Evolutionary conservation across 2,797 vertebrate genomes (phyloP).

Genomic region (Poeciliopsis infans): DNA sequence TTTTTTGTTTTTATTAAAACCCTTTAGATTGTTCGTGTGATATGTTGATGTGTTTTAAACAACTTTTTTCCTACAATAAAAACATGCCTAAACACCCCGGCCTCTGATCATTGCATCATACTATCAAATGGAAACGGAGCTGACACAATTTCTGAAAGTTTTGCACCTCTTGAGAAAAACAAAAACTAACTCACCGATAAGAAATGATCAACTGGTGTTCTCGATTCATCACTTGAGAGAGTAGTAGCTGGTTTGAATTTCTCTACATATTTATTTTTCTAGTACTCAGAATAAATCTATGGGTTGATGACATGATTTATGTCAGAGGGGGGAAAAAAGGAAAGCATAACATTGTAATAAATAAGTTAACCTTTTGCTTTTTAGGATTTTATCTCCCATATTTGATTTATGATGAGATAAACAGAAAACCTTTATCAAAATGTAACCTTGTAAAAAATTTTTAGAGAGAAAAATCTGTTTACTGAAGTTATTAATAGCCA

Average conservation of each 20-base stretch:
- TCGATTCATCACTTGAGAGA: background rate
- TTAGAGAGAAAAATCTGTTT: background rate
- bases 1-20: background rate
- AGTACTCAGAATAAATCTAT: background rate
- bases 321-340: background rate
- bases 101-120: background rate
- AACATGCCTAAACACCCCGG: background rate
- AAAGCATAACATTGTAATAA: background rate
- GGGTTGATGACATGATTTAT: background rate
- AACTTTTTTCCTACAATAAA: background rate
- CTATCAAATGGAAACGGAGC: background rate
- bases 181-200: background rate
- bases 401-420: slow-evolving; percentile 2
- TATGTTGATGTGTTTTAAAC: background rate
- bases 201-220: background rate
- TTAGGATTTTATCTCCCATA: background rate
- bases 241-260: background rate
- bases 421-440: background rate
- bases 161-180: background rate
- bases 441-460: background rate
- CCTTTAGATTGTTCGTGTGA: background rate
- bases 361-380: background rate
- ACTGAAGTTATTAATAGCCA: background rate
- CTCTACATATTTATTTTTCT: background rate
- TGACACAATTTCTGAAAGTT: background rate